phyloP scores from a whole-genome alignment of 92 coral and sea anemone species.

The Actinostola sp. region DNA sequence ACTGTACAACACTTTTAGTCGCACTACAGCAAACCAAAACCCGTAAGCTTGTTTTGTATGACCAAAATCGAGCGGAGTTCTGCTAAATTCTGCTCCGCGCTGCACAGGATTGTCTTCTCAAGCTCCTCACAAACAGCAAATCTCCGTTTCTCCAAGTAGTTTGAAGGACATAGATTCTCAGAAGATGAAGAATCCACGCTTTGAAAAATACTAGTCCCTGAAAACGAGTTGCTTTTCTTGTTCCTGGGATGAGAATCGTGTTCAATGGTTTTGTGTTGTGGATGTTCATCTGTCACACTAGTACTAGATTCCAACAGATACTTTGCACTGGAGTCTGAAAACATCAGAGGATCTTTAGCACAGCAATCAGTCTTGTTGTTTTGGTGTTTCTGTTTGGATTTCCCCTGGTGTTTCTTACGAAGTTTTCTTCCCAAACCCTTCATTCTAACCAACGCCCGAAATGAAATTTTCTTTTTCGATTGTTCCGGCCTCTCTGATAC shows the following conservation, averaged over 20 bases:
- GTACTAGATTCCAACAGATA: constrained; percentile 29
- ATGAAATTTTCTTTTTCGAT: constrained; percentile 23
- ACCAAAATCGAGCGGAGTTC: constrained; percentile 33
- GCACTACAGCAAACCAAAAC: constrained; percentile 43
- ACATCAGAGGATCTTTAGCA: constrained; percentile 1
- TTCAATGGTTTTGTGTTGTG: neutral
- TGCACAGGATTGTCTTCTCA: constrained; percentile 10
- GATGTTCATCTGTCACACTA: constrained; percentile 14
- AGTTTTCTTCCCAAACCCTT: constrained; percentile 33
- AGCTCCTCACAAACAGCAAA: constrained; percentile 26
- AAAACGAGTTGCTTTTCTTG: constrained; percentile 8
- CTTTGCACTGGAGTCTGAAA: constrained; percentile 28
- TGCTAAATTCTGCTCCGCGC: constrained; percentile 19
- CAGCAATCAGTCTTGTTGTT: neutral
- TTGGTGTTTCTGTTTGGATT: constrained; percentile 4
- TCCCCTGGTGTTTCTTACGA: constrained; percentile 13
- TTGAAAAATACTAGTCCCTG: neutral
- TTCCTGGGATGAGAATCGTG: neutral
- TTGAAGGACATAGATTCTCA: neutral
- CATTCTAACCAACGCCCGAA: constrained; percentile 42
- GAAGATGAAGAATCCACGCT: neutral
- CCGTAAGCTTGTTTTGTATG: constrained; percentile 39
- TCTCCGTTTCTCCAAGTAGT: constrained; percentile 15
- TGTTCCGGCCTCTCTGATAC: constrained; percentile 14
- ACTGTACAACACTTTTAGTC: no score